Conservation (phyloP, 2,888 invertebrate species). For the Eupithecia centaureata region DNA sequence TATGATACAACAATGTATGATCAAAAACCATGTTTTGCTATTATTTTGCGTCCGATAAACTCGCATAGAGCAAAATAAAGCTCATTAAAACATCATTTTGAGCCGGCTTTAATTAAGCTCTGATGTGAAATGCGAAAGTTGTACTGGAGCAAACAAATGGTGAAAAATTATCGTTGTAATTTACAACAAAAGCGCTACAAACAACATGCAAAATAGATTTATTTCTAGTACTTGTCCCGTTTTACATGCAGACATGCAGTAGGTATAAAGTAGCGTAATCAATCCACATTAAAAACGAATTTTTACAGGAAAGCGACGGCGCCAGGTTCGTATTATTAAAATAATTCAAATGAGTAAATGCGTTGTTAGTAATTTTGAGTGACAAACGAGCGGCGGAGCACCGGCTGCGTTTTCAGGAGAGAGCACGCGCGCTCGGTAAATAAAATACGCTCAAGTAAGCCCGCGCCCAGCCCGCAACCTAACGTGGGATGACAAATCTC, state of each 20-base stretch:
- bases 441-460: slow-evolving; percentile 69
- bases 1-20: not conserved
- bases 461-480: slow-evolving; percentile 53
- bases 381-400: slow-evolving; percentile 73
- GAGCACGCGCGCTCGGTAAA: slow-evolving; percentile 71
- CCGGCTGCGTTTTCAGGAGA: slow-evolving; percentile 62
- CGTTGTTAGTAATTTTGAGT: slow-evolving; percentile 64
- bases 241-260: not conserved
- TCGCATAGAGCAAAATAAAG: slow-evolving; percentile 33
- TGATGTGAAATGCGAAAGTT: slow-evolving; percentile 64
- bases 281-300: slow-evolving; percentile 37
- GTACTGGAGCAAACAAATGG: slow-evolving; percentile 58
- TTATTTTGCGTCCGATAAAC: slow-evolving; percentile 7
- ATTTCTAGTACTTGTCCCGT: not conserved
- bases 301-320: slow-evolving; percentile 32
- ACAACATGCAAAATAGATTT: not conserved
- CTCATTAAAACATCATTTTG: slow-evolving; percentile 60
- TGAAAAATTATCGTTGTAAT: not conserved
- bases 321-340: slow-evolving; percentile 52
- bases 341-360: slow-evolving; percentile 60
- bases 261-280: slow-evolving; percentile 18
- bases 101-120: slow-evolving; percentile 65
- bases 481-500: slow-evolving; percentile 69
- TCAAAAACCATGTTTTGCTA: not conserved
- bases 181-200: not conserved